Evolutionary conservation across 2,113 vertebrate genomes (phyloP).

Genomic region (Lophius piscatorius): DNA sequence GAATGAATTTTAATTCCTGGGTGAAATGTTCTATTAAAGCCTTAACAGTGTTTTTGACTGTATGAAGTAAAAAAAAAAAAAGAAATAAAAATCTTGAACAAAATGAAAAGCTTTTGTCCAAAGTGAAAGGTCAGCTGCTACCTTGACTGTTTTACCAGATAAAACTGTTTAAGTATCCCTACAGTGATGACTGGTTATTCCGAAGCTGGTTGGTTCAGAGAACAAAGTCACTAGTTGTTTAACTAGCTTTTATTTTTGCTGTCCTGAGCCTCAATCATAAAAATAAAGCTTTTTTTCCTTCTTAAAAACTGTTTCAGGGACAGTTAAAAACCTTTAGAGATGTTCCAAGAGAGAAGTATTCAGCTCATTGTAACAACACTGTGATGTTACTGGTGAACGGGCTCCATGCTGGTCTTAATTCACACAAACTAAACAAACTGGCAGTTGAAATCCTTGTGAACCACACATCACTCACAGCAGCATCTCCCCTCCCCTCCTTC

Average conservation of each 20-base stretch:
- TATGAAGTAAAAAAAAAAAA: background rate
- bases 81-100: background rate
- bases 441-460: conserved; percentile 3
- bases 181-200: background rate
- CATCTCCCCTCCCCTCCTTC: conserved; percentile 62
- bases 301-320: conserved; percentile 7
- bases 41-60: conserved; percentile 27
- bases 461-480: conserved; percentile 50
- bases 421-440: conserved; percentile 7
- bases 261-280: conserved; percentile 6
- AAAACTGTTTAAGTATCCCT: background rate
- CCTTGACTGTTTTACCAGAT: background rate
- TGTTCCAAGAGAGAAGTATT: background rate
- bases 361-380: no score
- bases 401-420: conserved; percentile 19
- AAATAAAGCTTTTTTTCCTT: conserved; percentile 12
- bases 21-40: background rate
- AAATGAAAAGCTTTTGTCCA: background rate
- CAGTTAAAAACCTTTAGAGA: conserved; percentile 28
- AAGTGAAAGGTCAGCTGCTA: no score
- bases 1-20: background rate
- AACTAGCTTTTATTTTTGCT: no score
- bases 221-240: no score
- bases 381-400: conserved; percentile 1
- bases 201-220: no score